Percentiles rank a stretch among this genome's conserved stretches.
Conservation (phyloP, 2,888 invertebrate genomes). For the Catocala nupta region DNA sequence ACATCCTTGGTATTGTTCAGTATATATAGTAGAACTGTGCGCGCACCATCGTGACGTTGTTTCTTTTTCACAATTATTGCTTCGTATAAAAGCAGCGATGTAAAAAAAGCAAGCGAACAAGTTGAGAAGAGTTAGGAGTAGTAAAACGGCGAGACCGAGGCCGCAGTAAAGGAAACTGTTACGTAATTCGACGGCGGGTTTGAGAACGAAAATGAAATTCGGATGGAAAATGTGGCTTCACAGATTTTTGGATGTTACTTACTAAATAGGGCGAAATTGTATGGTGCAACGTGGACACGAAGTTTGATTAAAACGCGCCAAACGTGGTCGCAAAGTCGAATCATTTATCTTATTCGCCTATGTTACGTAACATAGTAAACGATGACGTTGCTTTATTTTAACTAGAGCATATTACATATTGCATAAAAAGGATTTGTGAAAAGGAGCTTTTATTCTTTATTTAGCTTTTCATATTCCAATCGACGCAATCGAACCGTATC, state of each 20-base stretch:
- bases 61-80: conserved; percentile 21
- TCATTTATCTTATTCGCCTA: not conserved
- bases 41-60: conserved; percentile 18
- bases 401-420: too few relatives aligned
- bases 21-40: conserved; percentile 5
- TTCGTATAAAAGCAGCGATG: conserved; percentile 35
- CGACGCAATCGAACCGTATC: too few relatives aligned
- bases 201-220: conserved; percentile 49
- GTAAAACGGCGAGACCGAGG: conserved; percentile 22
- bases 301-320: not conserved
- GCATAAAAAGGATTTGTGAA: too few relatives aligned
- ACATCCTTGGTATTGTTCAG: not conserved
- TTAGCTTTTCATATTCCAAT: too few relatives aligned
- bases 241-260: conserved; percentile 23
- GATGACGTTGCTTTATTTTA: too few relatives aligned
- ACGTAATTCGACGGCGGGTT: conserved; percentile 41
- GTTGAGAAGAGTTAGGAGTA: conserved; percentile 28
- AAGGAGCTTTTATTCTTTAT: too few relatives aligned
- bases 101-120: conserved; percentile 38
- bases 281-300: conserved; percentile 3
- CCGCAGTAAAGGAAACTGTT: conserved; percentile 42
- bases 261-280: conserved; percentile 18
- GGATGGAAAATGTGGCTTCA: conserved; percentile 31
- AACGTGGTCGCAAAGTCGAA: not conserved
- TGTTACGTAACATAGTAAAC: not conserved